These are phyloP conservation scores for Zalophus californianus DNA, from an alignment of 2,797 vertebrate species.

Conservation along the genomic window DNA sequence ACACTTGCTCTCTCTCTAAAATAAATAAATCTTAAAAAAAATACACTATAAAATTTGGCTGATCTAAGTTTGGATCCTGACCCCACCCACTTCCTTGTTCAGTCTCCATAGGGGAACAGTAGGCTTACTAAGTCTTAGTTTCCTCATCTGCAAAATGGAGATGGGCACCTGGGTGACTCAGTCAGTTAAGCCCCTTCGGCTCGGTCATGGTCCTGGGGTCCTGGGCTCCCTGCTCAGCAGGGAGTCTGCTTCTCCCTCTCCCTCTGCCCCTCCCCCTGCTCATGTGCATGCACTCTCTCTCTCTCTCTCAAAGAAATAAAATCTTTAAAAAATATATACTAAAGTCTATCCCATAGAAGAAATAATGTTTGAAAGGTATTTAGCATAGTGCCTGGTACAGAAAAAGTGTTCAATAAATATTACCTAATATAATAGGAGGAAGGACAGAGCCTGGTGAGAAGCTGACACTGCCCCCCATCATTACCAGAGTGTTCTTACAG, in stretches of 20 bases:
- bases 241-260: background rate
- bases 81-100: background rate
- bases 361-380: background rate
- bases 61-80: background rate
- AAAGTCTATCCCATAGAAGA: background rate
- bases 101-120: background rate
- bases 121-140: background rate
- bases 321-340: background rate
- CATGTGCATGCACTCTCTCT: background rate
- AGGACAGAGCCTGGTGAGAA: background rate
- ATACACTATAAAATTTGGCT: background rate
- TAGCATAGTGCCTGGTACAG: background rate
- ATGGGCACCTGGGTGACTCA: background rate
- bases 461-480: background rate
- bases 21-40: background rate
- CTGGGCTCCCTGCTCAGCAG: background rate
- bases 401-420: background rate
- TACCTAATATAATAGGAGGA: background rate
- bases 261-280: background rate
- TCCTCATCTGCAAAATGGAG: slow-evolving; percentile 40
- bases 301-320: background rate
- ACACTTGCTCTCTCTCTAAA: background rate
- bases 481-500: background rate
- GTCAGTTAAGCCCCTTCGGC: background rate
- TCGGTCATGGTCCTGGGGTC: background rate